These are phyloP conservation scores for Erpetoichthys calabaricus DNA, from an alignment of 2,797 vertebrate genomes.

Conservation along the genomic window DNA sequence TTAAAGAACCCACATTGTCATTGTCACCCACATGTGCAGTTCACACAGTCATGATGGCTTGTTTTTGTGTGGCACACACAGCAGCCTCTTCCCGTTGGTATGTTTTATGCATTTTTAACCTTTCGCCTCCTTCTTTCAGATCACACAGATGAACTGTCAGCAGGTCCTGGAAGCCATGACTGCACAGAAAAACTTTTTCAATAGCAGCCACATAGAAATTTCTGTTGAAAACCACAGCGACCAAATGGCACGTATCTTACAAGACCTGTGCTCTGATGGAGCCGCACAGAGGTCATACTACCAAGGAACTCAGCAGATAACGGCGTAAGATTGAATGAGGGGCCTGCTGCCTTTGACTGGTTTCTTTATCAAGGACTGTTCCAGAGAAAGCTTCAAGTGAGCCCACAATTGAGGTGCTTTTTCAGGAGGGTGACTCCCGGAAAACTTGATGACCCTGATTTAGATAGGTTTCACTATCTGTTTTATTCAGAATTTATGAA, in stretches of 20 bases:
- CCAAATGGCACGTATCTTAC: slow-evolving; percentile 78
- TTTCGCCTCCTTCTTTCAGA: slow-evolving; percentile 24
- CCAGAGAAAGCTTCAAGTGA: slow-evolving; percentile 18
- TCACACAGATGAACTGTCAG: slow-evolving; percentile 51
- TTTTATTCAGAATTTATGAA: too few relatives aligned
- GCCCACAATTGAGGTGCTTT: slow-evolving; percentile 13
- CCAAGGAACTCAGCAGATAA: slow-evolving; percentile 54
- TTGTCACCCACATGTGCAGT: too few relatives aligned
- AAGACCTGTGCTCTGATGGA: slow-evolving; percentile 69
- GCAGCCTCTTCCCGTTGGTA: too few relatives aligned
- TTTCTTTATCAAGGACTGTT: too few relatives aligned
- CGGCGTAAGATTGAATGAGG: slow-evolving; percentile 29
- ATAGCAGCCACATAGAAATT: slow-evolving; percentile 41
- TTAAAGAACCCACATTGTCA: too few relatives aligned
- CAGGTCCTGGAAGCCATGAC: slow-evolving; percentile 67
- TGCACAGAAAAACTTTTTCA: slow-evolving; percentile 48
- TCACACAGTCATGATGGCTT: too few relatives aligned
- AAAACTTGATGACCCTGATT: not conserved
- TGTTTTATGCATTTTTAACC: too few relatives aligned
- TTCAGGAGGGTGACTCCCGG: too few relatives aligned
- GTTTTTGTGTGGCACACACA: too few relatives aligned
- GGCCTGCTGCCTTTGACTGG: slow-evolving; percentile 21
- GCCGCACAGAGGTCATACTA: slow-evolving; percentile 46
- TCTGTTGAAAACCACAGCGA: slow-evolving; percentile 58
- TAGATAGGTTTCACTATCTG: slow-evolving; percentile 65